Conservation (phyloP, 2,797 vertebrate species). For the Mormyrops attenuatus region DNA sequence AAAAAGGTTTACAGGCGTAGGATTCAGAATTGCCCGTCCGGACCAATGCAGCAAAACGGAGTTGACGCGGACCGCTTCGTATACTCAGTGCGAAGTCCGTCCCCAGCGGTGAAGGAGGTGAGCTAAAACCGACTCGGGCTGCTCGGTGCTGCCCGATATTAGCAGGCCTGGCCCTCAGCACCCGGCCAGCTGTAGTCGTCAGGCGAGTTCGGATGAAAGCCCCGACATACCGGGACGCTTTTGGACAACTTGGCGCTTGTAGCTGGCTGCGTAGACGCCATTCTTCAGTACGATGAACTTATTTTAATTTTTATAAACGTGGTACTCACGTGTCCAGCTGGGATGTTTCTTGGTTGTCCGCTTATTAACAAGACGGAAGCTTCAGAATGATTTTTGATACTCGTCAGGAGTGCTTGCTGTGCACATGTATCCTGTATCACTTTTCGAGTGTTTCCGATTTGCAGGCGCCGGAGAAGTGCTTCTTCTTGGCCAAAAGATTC, state of each 20-base stretch:
- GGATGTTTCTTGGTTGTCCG: background rate
- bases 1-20: background rate
- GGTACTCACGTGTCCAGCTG: background rate
- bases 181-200: background rate
- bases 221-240: background rate
- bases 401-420: background rate
- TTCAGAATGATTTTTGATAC: background rate
- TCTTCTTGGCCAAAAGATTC: constrained; percentile 92
- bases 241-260: background rate
- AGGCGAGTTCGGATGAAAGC: background rate
- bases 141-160: background rate
- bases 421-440: background rate
- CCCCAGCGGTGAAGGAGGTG: constrained; percentile 80
- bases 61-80: constrained; percentile 86
- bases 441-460: constrained; percentile 26
- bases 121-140: constrained; percentile 40
- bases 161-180: background rate
- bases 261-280: background rate
- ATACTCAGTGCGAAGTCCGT: constrained; percentile 72
- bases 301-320: background rate
- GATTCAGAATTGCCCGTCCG: background rate
- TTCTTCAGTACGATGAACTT: background rate
- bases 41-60: constrained; percentile 79
- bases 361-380: background rate
- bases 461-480: constrained; percentile 90